Evolutionary conservation across 2,888 invertebrate genomes (phyloP).

Genomic region (Fissipunctia ypsillon): DNA sequence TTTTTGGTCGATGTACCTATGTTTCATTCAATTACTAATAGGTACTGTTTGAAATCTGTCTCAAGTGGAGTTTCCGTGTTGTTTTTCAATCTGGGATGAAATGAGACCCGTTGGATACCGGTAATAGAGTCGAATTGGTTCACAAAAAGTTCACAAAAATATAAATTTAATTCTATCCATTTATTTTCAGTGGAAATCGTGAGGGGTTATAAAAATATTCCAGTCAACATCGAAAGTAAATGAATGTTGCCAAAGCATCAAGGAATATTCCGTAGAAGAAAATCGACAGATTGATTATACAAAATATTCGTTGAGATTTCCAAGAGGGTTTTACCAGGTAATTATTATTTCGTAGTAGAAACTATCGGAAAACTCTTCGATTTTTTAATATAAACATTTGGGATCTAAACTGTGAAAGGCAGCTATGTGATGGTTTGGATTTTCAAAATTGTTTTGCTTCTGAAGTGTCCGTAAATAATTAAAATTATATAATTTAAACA

Average conservation of each 20-base stretch:
- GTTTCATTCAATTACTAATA: neutral
- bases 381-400: neutral
- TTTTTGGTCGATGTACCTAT: neutral
- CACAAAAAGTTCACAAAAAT: slow-evolving; percentile 1
- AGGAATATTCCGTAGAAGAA: neutral
- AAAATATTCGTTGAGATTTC: neutral
- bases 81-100: slow-evolving; percentile 21
- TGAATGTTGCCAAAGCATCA: neutral
- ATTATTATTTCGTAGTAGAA: neutral
- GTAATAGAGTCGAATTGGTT: neutral
- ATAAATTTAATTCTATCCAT: neutral
- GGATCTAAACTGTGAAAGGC: neutral
- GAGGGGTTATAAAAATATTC: too few species aligned
- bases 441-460: neutral
- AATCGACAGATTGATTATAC: neutral
- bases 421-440: neutral
- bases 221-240: neutral
- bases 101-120: neutral
- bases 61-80: slow-evolving; percentile 25
- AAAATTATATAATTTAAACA: neutral
- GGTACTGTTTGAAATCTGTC: too few species aligned
- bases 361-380: neutral
- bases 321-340: neutral
- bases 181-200: neutral
- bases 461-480: neutral